A percentile compares a stretch with the other conserved stretches of the same genome.
Evolutionary conservation across 2,888 invertebrate genomes (phyloP).

Genomic region (Odontocolon sp.): DNA sequence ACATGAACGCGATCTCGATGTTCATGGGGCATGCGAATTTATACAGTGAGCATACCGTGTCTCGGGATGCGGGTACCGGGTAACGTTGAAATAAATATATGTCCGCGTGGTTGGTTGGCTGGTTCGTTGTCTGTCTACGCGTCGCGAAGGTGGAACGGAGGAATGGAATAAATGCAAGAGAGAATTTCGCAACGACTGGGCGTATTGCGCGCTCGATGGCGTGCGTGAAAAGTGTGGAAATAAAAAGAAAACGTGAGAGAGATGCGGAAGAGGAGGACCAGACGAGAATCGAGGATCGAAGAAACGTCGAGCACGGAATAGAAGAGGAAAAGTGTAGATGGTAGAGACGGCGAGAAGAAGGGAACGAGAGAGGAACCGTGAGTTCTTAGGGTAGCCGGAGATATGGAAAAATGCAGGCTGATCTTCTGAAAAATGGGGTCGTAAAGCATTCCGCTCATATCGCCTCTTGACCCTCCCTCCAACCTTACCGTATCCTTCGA

Average conservation of each 20-base stretch:
- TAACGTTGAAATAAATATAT: not conserved
- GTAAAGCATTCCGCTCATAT: conserved; percentile 76
- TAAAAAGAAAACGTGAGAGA: conserved; percentile 11
- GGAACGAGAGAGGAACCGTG: conserved; percentile 36
- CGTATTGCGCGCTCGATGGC: conserved; percentile 7
- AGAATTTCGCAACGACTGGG: not conserved
- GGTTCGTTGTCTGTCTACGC: not conserved
- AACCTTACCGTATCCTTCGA: conserved; percentile 12
- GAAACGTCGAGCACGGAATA: conserved; percentile 27
- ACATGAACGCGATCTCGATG: not conserved
- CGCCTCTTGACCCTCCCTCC: conserved; percentile 65
- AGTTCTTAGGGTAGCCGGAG: conserved; percentile 49
- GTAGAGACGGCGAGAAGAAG: conserved; percentile 39
- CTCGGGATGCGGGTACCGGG: too few relatives aligned
- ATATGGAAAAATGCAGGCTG: conserved; percentile 67
- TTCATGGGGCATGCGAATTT: conserved; percentile 51
- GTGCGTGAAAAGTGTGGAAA: conserved; percentile 31
- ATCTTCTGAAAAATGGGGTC: conserved; percentile 76
- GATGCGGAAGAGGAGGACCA: conserved; percentile 41
- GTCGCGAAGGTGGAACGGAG: not conserved
- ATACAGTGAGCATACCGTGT: conserved; percentile 74
- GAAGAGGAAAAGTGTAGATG: conserved; percentile 37
- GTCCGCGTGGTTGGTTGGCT: too few relatives aligned
- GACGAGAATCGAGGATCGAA: conserved; percentile 46
- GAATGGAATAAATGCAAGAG: not conserved